phyloP scores from a whole-genome alignment of 30 jellyfish, hydroid and myxozoan genomes.

The Nemopilema nomurai region DNA sequence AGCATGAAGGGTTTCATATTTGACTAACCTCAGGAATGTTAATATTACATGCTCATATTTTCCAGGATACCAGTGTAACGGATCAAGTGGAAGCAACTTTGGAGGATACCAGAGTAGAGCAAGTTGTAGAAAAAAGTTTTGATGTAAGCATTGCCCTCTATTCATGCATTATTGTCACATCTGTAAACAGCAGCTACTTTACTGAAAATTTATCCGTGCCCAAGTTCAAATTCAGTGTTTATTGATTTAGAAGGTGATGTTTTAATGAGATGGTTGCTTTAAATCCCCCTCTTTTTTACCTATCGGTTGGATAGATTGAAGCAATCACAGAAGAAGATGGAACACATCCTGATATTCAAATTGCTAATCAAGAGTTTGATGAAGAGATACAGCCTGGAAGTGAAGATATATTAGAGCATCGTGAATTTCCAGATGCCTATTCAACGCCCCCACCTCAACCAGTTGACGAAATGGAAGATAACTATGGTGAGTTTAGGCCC shows the following conservation, averaged over 20 bases:
- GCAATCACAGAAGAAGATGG: slow-evolving; percentile 66
- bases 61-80: neutral
- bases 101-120: neutral
- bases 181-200: no score
- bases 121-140: neutral
- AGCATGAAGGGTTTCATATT: no score
- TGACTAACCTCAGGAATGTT: no score
- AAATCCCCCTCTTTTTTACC: no score
- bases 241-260: no score
- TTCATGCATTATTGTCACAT: no score
- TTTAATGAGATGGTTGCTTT: no score
- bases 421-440: slow-evolving; percentile 63
- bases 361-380: slow-evolving; percentile 30
- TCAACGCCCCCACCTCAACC: slow-evolving; percentile 65
- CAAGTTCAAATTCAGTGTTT: no score
- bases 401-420: neutral
- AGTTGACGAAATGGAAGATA: neutral
- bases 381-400: neutral
- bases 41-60: no score
- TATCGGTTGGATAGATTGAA: slow-evolving; percentile 4
- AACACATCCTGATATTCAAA: slow-evolving; percentile 31
- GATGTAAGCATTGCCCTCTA: neutral
- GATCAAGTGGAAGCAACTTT: neutral
- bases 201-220: no score
- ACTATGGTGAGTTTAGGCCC: neutral